Evolutionary conservation across 2,797 vertebrate species (phyloP).

Genomic region (Chlorospingus flavigularis): DNA sequence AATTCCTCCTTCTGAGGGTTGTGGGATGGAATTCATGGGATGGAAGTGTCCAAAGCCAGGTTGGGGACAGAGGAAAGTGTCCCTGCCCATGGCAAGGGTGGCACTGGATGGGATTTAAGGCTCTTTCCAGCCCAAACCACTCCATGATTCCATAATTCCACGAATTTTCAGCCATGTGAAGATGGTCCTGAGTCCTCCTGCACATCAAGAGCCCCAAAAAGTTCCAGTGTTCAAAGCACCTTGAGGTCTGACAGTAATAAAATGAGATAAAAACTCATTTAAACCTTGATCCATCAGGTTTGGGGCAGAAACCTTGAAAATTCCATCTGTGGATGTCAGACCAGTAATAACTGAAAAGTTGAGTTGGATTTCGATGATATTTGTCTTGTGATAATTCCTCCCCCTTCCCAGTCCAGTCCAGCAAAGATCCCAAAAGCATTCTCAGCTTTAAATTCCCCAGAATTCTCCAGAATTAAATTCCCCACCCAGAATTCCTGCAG

Average conservation of each 20-base stretch:
- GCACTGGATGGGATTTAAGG: accelerated
- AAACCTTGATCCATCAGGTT: not conserved
- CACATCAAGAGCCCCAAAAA: not conserved
- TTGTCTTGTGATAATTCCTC: too few species aligned
- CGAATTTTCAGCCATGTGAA: not conserved
- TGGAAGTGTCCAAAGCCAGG: not conserved
- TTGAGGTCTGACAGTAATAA: accelerated
- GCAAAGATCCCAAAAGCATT: not conserved
- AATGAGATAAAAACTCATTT: not conserved
- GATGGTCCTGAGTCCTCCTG: not conserved
- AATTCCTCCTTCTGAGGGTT: not conserved
- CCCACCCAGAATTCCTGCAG: not conserved
- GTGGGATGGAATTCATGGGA: not conserved
- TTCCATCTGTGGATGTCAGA: not conserved
- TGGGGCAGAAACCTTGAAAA: not conserved
- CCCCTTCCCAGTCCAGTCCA: not conserved
- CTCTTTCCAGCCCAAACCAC: too few species aligned
- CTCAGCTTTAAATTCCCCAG: accelerated
- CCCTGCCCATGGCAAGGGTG: not conserved
- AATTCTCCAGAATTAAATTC: not conserved
- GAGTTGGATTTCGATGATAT: not conserved
- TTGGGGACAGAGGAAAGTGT: not conserved
- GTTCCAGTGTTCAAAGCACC: not conserved
- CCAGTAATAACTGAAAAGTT: not conserved
- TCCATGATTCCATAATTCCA: not conserved